Conservation (phyloP, 2,888 invertebrate genomes). For the Dynastes tityus region DNA sequence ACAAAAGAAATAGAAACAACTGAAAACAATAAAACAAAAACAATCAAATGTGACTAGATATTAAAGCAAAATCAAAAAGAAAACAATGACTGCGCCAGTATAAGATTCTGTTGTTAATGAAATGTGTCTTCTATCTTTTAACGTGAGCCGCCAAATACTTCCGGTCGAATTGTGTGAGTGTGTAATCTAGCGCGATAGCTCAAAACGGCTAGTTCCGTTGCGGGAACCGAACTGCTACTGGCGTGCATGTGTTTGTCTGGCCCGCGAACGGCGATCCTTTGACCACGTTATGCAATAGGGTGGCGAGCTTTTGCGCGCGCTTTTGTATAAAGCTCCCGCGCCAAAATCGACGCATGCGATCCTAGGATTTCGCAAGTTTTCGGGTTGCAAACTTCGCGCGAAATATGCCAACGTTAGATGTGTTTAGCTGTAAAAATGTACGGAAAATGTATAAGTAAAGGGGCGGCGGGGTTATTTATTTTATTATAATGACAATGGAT, state of each 20-base stretch:
- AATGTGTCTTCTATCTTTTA: conserved; percentile 8
- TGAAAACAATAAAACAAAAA: background rate
- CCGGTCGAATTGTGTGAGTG: conserved; percentile 19
- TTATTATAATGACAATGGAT: no score
- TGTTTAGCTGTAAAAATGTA: no score
- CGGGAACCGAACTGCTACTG: conserved; percentile 53
- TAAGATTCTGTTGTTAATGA: background rate
- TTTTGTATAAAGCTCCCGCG: conserved; percentile 50
- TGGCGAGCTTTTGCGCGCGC: conserved; percentile 50
- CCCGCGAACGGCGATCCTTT: conserved; percentile 37
- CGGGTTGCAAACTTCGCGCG: background rate
- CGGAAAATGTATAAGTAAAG: no score
- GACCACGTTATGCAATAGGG: conserved; percentile 53
- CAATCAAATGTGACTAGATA: conserved; percentile 18
- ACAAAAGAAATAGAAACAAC: background rate
- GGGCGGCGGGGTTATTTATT: no score
- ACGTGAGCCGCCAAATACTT: conserved; percentile 17
- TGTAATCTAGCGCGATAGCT: background rate
- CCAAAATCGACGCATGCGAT: conserved; percentile 50
- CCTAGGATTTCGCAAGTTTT: background rate
- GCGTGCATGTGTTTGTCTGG: conserved; percentile 50
- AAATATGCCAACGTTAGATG: no score
- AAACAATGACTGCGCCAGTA: conserved; percentile 4
- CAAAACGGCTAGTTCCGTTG: conserved; percentile 34
- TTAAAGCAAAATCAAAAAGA: background rate